Evolutionary conservation across 2,113 vertebrate species (phyloP), one percentile per base, ranked within the genome.

Genomic region (Xyrauchen texanus): DNA sequence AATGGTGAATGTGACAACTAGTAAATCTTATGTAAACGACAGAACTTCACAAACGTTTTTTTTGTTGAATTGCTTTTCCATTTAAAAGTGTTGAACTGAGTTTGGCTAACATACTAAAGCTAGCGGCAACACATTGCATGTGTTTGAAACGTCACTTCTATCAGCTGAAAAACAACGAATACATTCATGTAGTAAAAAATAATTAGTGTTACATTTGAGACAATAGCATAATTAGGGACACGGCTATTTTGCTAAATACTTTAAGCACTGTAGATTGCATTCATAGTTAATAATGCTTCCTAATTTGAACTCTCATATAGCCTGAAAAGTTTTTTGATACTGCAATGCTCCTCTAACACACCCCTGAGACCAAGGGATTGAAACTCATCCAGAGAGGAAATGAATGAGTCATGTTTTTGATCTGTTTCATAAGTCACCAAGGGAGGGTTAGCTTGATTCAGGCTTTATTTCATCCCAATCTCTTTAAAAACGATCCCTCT

Each of bases 371-470:
- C 7, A 42, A 55, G n/a, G 51, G 34, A 49, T 77, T 9, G 64
- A 58, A 65, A 70, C 34, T 73, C 64, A 74, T 81, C 71, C 63
- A 52, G 52, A 76, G 45, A 55, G 58, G 60, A 76, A 79, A 76
- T 49, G n/a, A 53, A 62, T 76, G 81, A 83, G 51, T 82, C 47
- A 57, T 58, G 12, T 57, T 58, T 67, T 73, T 73, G 78, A 79
- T 73, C 57, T 63, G 4, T 45, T 58, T 72, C 49, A 46, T n/a
- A 55, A 46, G 68, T 70, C 55, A 15, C 69, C 12, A 16, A n/a
- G 60, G 52, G 71, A 62, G 7, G 4, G 49, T 52, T 44, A 70
- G 64, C 42, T 70, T 16, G 3, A 76, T 75, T 79, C 61, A 65
- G 62, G 47, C 21, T 52, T 13, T 6, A 42, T 74, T 82, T 68